Conservation (phyloP, 2,113 vertebrate species). For the Piliocolobus tephrosceles region DNA sequence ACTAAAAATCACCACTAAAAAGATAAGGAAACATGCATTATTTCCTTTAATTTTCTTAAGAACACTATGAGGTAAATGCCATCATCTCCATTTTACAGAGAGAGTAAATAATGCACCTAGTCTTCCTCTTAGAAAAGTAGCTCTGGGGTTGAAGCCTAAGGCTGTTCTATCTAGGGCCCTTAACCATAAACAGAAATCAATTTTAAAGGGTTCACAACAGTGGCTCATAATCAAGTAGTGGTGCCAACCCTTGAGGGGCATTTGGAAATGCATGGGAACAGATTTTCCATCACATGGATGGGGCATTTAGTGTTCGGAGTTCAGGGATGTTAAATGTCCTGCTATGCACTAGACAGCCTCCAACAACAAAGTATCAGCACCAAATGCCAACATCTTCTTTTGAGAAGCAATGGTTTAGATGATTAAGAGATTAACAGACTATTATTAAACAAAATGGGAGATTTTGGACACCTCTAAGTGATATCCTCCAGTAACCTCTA, state of each 20-base stretch:
- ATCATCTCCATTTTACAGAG: neutral
- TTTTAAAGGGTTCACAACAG: neutral
- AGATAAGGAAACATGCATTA: neutral
- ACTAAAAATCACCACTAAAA: neutral
- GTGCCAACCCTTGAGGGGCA: neutral
- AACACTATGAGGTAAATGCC: neutral
- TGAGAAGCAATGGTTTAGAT: neutral
- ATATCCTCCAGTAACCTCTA: neutral
- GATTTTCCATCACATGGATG: neutral
- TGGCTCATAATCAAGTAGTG: neutral
- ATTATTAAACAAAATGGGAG: neutral
- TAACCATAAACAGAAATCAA: neutral
- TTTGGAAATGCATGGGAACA: neutral
- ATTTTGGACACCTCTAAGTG: neutral
- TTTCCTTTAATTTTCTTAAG: neutral
- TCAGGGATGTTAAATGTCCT: neutral
- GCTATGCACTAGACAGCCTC: fast-evolving
- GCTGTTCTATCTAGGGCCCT: neutral
- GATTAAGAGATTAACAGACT: neutral
- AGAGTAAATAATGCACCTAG: neutral
- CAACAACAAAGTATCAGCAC: neutral
- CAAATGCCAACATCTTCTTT: neutral
- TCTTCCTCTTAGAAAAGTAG: neutral
- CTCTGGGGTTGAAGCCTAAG: neutral
- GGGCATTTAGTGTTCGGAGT: neutral